Evolutionary conservation across 1,140 invertebrate species (phyloP).

Genomic region (Amyelois transitella): DNA sequence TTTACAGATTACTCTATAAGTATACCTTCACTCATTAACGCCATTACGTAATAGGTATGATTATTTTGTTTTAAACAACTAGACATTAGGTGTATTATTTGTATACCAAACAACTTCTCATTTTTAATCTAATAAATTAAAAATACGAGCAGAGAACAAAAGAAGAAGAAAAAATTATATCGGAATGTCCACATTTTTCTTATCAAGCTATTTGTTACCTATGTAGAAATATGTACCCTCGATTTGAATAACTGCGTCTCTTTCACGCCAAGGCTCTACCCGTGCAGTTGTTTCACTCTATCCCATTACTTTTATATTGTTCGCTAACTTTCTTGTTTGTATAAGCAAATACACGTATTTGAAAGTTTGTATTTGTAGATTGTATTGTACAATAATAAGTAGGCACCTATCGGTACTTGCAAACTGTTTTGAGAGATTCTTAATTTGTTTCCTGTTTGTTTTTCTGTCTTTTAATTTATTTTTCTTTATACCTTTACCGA

Average conservation of each 20-base stretch:
- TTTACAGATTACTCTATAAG: too few relatives aligned
- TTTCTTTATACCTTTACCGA: too few relatives aligned
- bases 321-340: slow-evolving; percentile 74
- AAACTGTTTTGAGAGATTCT: slow-evolving; percentile 25
- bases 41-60: too few relatives aligned
- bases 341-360: slow-evolving; percentile 73
- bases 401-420: slow-evolving; percentile 32
- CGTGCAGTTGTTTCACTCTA: slow-evolving; percentile 42
- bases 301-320: slow-evolving; percentile 74
- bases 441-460: not conserved
- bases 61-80: too few relatives aligned
- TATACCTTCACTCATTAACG: too few relatives aligned
- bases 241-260: slow-evolving; percentile 67
- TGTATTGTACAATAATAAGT: slow-evolving; percentile 61
- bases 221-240: slow-evolving; percentile 73
- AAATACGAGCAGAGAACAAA: not conserved
- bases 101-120: too few relatives aligned
- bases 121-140: not conserved
- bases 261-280: slow-evolving; percentile 28
- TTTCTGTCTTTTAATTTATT: slow-evolving; percentile 10
- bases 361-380: slow-evolving; percentile 73
- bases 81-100: too few relatives aligned
- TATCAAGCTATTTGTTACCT: slow-evolving; percentile 70
- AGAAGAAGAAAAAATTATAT: too few relatives aligned
- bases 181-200: slow-evolving; percentile 57